Evolutionary conservation across 92 coral and sea anemone species (phyloP), one percentile per base, ranked within the genome.

Genomic region (Meandrina meandrites): DNA sequence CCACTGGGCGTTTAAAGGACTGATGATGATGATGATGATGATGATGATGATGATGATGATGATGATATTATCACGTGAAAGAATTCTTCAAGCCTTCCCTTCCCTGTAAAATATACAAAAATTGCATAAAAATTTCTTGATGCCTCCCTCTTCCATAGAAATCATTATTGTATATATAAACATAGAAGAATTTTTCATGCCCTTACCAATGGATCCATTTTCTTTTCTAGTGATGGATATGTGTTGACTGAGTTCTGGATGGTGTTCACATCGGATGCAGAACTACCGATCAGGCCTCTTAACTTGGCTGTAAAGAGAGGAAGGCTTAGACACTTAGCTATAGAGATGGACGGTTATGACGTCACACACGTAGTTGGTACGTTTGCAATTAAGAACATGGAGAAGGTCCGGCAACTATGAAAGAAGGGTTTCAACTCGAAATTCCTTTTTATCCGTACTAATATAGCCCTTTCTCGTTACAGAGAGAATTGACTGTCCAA

Each of bases 271-370:
- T 82, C 98, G 8, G 91, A 89, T 19, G 94, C 96, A 69, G 77
- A 75, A 21, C 91, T 84, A 19, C 96, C 96, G 11, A 86, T 90
- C 60, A 91, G 90, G 64, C 90, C 91, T 78, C 93, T 93, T 30
- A 85, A 77, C 40, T 88, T 94, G 82, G 90, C 94, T 8, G 98
- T 94, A 32, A 94, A 94, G 83, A 88, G 98, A 35, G 93, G 94
- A 18, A 81, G 81, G 22, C 82, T 94, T 19, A 87, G 90, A 50
- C 79, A 86, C 56, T 58, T 93, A 19, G 70, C 75, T n/a, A 92
- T 91, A 51, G 96, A 93, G 57, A 93, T 94, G 90, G 95, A 89
- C 54, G 81, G 85, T 62, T 94, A 88, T 88, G 72, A 75, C 32
- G 89, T 91, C 53, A 79, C 79, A n/a, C 96, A 91, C 78, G 93